A percentile compares a stretch with the other conserved stretches of the same genome.
These are phyloP conservation scores for Toxonevra muliebris DNA, from an alignment of 2,888 invertebrate genomes.

Conservation along the genomic window DNA sequence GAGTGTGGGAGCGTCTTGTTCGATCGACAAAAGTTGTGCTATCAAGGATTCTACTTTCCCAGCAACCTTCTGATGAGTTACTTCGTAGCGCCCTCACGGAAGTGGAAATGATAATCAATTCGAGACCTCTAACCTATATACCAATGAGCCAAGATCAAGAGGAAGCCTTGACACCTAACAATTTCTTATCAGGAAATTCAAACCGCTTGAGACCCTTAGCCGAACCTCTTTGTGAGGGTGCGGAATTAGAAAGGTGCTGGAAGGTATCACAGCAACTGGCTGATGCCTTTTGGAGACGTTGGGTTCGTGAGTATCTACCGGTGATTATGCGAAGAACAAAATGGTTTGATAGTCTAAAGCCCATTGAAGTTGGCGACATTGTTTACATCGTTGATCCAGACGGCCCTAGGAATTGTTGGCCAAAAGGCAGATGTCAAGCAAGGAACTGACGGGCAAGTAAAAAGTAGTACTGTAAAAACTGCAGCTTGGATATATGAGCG, in stretches of 20 bases:
- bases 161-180: slow-evolving; percentile 36
- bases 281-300: slow-evolving; percentile 32
- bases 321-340: slow-evolving; percentile 27
- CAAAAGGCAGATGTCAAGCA: too few relatives aligned
- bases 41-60: too few relatives aligned
- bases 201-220: slow-evolving; percentile 26
- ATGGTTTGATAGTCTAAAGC: slow-evolving; percentile 29
- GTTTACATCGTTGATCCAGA: slow-evolving; percentile 37
- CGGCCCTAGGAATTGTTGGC: slow-evolving; percentile 32
- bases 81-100: too few relatives aligned
- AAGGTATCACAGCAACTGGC: slow-evolving; percentile 32
- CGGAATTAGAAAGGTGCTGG: slow-evolving; percentile 24
- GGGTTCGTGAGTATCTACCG: slow-evolving; percentile 31
- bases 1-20: too few relatives aligned
- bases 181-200: slow-evolving; percentile 32
- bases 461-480: too few relatives aligned
- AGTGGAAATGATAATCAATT: too few relatives aligned
- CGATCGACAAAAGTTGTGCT: too few relatives aligned
- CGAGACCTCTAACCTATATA: too few relatives aligned
- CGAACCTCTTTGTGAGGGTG: slow-evolving; percentile 14
- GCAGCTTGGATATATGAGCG: too few relatives aligned
- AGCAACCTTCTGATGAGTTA: too few relatives aligned
- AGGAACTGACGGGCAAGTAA: too few relatives aligned
- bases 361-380: slow-evolving; percentile 30
- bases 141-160: slow-evolving; percentile 20